Evolutionary conservation across 1,140 invertebrate genomes (phyloP).

Genomic region (Ridgeia piscesae): DNA sequence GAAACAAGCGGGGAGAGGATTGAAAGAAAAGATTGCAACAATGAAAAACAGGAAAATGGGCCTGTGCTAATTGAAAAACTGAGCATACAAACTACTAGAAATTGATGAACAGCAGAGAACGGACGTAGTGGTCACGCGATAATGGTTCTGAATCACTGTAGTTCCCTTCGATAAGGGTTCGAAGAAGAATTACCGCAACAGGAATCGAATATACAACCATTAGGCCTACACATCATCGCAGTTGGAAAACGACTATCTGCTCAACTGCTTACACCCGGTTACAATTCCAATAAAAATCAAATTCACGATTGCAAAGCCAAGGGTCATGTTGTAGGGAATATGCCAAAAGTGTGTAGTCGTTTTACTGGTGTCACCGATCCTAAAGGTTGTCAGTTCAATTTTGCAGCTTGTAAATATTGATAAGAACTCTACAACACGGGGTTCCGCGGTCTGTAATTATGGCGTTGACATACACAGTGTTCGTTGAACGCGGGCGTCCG

Average conservation of each 20-base stretch:
- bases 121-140: no score
- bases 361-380: neutral
- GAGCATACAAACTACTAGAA: no score
- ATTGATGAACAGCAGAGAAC: no score
- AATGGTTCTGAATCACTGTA: no score
- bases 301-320: neutral
- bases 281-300: neutral
- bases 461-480: neutral
- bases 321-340: neutral
- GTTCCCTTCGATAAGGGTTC: no score
- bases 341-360: neutral
- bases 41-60: no score
- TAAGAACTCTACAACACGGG: neutral
- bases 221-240: neutral
- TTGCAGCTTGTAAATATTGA: conserved; percentile 6
- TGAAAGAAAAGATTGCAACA: no score
- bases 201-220: neutral
- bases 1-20: no score
- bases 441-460: neutral
- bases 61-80: no score
- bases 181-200: neutral
- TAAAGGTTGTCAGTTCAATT: neutral
- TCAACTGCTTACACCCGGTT: neutral
- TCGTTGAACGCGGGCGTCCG: neutral
- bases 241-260: neutral